Evolutionary conservation across 2,797 vertebrate genomes (phyloP).

Genomic region (Sebastes jordani): DNA sequence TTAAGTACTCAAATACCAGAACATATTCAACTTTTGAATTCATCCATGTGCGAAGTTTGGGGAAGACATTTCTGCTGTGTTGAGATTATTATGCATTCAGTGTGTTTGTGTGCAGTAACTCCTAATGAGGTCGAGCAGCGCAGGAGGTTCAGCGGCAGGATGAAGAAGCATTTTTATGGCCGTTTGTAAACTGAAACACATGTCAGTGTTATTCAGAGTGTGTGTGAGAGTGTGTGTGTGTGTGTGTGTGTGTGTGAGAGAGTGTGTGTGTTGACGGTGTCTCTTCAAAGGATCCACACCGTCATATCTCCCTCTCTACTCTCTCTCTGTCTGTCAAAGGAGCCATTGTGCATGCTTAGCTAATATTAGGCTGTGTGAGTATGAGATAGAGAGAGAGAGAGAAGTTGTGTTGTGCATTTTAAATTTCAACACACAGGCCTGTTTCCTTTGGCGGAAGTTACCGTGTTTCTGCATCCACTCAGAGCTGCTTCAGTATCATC

Average conservation of each 20-base stretch:
- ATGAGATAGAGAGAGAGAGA: not conserved
- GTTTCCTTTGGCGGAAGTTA: conserved; percentile 36
- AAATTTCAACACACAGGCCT: conserved; percentile 29
- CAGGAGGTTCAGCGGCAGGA: conserved; percentile 44
- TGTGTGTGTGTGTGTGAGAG: not conserved
- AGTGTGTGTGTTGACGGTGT: conserved; percentile 18
- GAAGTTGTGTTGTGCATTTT: conserved; percentile 14
- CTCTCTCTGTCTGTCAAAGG: conserved; percentile 45
- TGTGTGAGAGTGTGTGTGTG: conserved; percentile 2
- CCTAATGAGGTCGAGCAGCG: conserved; percentile 25
- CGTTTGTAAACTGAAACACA: conserved; percentile 69
- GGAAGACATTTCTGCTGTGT: not conserved
- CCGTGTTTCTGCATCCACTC: not conserved
- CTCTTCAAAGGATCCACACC: conserved; percentile 50
- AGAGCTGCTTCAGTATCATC: not conserved
- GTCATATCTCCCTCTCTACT: conserved; percentile 16
- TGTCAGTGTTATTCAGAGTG: conserved; percentile 26
- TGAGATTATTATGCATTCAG: not conserved
- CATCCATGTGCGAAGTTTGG: not conserved
- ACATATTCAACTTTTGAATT: not conserved
- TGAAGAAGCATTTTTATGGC: conserved; percentile 62
- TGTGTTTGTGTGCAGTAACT: not conserved
- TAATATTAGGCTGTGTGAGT: conserved; percentile 44
- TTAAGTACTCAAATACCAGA: not conserved
- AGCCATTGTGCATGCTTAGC: conserved; percentile 41